Evolutionary conservation across 2,888 invertebrate species (phyloP).

Genomic region (Flabesymbios commensalis): DNA sequence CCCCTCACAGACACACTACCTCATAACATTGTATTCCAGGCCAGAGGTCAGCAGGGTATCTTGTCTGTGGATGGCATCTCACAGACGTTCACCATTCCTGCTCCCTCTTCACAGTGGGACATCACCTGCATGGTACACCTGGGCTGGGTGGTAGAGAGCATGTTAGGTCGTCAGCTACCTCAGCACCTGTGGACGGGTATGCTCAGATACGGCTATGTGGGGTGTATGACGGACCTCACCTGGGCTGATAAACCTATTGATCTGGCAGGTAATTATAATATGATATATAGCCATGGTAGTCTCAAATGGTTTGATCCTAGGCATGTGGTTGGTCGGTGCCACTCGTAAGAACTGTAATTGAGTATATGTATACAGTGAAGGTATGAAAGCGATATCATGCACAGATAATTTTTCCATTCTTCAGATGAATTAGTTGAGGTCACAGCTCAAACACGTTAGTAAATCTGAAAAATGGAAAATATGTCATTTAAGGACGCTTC

Average conservation of each 20-base stretch:
- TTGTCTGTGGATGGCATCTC: neutral
- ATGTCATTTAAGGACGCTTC: too few species aligned
- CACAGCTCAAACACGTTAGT: too few species aligned
- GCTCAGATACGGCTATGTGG: conserved; percentile 87
- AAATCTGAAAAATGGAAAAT: too few species aligned
- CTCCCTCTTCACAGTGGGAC: neutral
- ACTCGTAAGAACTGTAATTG: too few species aligned
- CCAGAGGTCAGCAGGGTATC: neutral
- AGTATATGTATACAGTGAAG: too few species aligned
- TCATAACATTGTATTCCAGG: neutral
- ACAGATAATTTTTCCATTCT: too few species aligned
- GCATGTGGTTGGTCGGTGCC: too few species aligned
- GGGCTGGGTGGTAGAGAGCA: neutral
- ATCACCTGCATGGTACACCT: neutral
- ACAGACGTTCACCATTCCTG: neutral
- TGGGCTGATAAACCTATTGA: conserved; percentile 66
- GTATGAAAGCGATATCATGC: too few species aligned
- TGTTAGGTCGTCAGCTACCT: neutral
- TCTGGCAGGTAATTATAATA: too few species aligned
- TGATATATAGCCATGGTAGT: too few species aligned
- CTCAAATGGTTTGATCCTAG: too few species aligned
- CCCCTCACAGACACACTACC: neutral
- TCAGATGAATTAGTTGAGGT: too few species aligned
- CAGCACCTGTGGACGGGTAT: conserved; percentile 72
- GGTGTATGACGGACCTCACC: conserved; percentile 87